Conservation (phyloP, 1,140 invertebrate genomes). For the Drosophila lacteicornis region DNA sequence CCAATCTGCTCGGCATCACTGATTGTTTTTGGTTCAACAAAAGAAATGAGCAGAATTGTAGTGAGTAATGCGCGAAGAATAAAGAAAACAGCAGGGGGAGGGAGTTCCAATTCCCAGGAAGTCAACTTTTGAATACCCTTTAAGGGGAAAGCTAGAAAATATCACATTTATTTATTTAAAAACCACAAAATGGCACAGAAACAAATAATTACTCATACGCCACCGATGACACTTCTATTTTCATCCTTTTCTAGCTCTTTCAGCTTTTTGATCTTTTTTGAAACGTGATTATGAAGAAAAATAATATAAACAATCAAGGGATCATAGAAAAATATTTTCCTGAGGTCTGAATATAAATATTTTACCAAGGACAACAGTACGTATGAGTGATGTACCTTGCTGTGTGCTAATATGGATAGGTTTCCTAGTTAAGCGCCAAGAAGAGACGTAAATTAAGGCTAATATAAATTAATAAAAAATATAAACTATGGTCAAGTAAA, state of each 20-base stretch:
- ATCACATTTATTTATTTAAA: too few species aligned
- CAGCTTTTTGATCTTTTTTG: background rate
- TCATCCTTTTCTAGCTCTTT: too few species aligned
- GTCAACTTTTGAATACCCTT: background rate
- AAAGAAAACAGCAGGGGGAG: background rate
- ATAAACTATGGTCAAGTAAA: too few species aligned
- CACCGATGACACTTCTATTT: background rate
- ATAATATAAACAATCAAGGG: background rate
- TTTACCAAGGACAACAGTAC: background rate
- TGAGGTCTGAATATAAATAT: background rate
- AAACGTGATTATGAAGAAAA: background rate
- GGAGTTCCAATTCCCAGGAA: background rate
- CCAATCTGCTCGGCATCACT: constrained; percentile 7
- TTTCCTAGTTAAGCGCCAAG: background rate
- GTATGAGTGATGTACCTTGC: background rate
- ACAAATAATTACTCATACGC: background rate
- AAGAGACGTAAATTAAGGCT: too few species aligned
- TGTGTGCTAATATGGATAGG: too few species aligned
- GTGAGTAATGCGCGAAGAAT: constrained; percentile 4
- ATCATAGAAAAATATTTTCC: background rate
- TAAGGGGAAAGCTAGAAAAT: too few species aligned
- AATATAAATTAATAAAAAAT: too few species aligned
- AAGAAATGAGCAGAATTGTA: background rate
- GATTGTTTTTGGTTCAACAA: constrained; percentile 21
- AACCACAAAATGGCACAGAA: too few species aligned